Base-by-base conservation (phyloP, 1,140 invertebrate species). In the Meloidogyne exigua region DNA sequence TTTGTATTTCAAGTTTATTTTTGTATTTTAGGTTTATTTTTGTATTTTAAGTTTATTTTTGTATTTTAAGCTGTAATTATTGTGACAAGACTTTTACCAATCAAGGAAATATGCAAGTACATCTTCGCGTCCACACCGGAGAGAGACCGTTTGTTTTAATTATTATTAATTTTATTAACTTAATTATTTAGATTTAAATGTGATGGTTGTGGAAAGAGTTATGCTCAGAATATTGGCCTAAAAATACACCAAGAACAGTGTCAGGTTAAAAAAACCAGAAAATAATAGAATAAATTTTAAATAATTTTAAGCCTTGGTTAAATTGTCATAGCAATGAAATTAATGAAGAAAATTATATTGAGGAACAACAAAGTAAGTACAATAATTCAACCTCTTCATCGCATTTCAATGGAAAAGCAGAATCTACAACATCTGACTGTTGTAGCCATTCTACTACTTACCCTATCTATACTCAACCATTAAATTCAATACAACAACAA, bases 51-150 rank as follows among this genome's bases (percentile, higher is more conserved):
- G 89, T 90, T 90, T 72, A 68, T 72, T 39, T 49, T 49, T 15
- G 44, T 49, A 49, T n/a, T 49, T 49, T 18, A 49, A 80, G 88
- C 88, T 90, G 90, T 80, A 88, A 88, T 75, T 86, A 89, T 32
- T 90, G 90, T 80, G 85, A 87, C 64, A 90, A 90, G 81, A 87
- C 88, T 62, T 91, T 91, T 81, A 90, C 90, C 73, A 84, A 90
- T 28, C 90, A 90, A 82, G 90, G 90, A 73, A 87, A 83, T 73
- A 87, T 80, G 82, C 83, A 78, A 76, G 92, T 86, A 25, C 94
- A 96, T 87, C 90, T 93, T 81, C 91, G 93, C 70, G 93, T 93
- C 28, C 94, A 96, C 88, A 93, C 92, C 23, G 93, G 93, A 65
- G 93, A 94, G 84, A 90, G 92, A 78, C 93, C 92, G 1, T 92